Evolutionary conservation across 2,888 invertebrate genomes (phyloP), one percentile per base, ranked within the genome.

Genomic region (Watsonalla cultraria): DNA sequence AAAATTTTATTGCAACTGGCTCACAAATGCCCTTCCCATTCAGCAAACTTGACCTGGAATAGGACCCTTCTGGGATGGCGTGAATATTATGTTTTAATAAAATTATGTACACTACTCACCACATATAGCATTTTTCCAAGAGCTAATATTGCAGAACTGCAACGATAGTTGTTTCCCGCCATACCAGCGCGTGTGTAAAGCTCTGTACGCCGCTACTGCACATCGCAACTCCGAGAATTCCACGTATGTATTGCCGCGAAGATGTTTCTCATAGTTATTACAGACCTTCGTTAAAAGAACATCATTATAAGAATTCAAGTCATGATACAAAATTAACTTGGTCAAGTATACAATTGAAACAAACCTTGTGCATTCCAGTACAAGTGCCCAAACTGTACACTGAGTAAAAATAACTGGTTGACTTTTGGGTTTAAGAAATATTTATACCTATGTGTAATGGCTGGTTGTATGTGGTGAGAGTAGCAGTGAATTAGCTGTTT

Each of bases 61-160:
- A 24, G 24, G 24, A 24, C 24, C 24, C 24, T 24, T n/a, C n/a
- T n/a, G n/a, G n/a, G n/a, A n/a, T n/a, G n/a, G n/a, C n/a, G n/a
- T n/a, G n/a, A n/a, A n/a, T n/a, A n/a, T n/a, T n/a, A n/a, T n/a
- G 24, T 24, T 24, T 24, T 24, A 24, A 24, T 24, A 24, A 1
- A 24, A 24, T 24, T 45, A 35, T 9, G 35, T 46, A 49, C 0
- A 35, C n/a, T 15, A 53, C 65, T 45, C 69, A 94, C 98, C 98
- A 92, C 98, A 98, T 74, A 98, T 93, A 37, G 98, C 97, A 67
- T 93, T 92, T 73, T 94, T 95, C 98, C 98, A 98, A 0, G 94
- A 94, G 11, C 88, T 86, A 37, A 98, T 92, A 49, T 91, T 92
- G 56, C 95, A 95, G 84, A 98, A 97, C 73, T 96, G 94, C 58